A percentile compares a stretch with the other conserved stretches of the same genome.
Conservation (phyloP, 2,113 vertebrate genomes). For the Raphicerus campestris region DNA sequence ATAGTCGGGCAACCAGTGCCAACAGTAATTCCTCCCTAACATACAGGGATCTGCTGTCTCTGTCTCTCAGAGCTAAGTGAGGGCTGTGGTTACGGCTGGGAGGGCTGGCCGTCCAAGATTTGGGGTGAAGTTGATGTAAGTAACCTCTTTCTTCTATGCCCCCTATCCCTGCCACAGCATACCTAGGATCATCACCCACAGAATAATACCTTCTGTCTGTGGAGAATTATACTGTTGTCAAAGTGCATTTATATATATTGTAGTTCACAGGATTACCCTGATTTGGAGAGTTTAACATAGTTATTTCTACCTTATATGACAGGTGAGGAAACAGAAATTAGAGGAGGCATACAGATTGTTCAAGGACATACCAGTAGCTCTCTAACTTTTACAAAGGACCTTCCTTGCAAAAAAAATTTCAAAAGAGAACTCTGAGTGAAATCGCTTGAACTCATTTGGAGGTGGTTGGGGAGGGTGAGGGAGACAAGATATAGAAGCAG, state of each 20-base stretch:
- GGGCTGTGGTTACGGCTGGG: not conserved
- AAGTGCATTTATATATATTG: not conserved
- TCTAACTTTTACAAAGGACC: not conserved
- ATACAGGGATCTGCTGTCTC: not conserved
- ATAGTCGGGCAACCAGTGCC: not conserved
- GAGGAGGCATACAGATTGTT: not conserved
- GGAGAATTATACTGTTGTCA: not conserved
- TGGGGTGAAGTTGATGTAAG: not conserved
- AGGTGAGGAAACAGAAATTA: not conserved
- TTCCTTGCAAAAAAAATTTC: not conserved
- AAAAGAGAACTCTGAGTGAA: not conserved
- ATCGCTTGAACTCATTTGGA: not conserved
- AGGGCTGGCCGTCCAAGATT: accelerated
- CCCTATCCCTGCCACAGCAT: not conserved
- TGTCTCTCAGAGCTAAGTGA: not conserved
- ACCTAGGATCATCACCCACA: not conserved
- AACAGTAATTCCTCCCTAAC: not conserved
- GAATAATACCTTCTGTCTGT: not conserved
- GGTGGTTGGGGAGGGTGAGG: no score
- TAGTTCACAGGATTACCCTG: not conserved
- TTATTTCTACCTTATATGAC: not conserved
- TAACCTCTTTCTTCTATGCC: not conserved
- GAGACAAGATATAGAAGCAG: not conserved
- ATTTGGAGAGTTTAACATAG: not conserved
- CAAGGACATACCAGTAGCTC: not conserved